Conservation (phyloP, 2,888 invertebrate species). For the Polydrusus tereticollis region DNA sequence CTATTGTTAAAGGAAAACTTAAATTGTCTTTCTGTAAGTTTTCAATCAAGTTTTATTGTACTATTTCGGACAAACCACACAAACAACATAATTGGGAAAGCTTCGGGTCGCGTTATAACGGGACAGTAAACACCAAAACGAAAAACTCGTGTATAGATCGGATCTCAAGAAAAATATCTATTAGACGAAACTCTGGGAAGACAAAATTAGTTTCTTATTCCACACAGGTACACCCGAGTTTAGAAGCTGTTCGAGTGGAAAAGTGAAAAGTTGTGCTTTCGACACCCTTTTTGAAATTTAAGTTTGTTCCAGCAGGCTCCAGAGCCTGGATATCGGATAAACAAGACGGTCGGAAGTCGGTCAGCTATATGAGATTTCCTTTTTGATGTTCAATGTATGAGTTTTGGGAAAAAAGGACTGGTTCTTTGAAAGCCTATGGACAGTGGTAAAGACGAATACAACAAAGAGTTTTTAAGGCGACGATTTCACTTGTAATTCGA, state of each 20-base stretch:
- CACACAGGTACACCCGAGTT: neutral
- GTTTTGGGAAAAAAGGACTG: neutral
- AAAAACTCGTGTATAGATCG: neutral
- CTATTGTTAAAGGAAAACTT: too few relatives aligned
- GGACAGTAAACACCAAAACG: constrained; percentile 2
- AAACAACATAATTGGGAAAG: constrained; percentile 6
- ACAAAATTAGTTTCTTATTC: constrained; percentile 9
- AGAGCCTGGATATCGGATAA: constrained; percentile 1
- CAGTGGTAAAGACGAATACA: too few relatives aligned
- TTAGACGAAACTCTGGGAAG: neutral
- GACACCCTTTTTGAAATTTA: constrained; percentile 3
- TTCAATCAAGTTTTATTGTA: too few relatives aligned
- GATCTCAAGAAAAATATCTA: neutral
- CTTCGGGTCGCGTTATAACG: neutral
- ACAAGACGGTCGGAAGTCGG: neutral
- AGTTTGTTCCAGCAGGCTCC: neutral
- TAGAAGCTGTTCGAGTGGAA: constrained; percentile 4
- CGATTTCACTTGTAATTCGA: too few relatives aligned
- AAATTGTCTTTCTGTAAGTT: too few relatives aligned
- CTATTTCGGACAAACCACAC: neutral
- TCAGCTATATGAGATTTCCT: neutral
- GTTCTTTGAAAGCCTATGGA: too few relatives aligned
- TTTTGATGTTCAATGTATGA: neutral
- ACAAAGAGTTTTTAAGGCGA: too few relatives aligned
- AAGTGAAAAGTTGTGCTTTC: constrained; percentile 5